phyloP scores from a whole-genome alignment of 2,113 vertebrate genomes.

The Micromys minutus region DNA sequence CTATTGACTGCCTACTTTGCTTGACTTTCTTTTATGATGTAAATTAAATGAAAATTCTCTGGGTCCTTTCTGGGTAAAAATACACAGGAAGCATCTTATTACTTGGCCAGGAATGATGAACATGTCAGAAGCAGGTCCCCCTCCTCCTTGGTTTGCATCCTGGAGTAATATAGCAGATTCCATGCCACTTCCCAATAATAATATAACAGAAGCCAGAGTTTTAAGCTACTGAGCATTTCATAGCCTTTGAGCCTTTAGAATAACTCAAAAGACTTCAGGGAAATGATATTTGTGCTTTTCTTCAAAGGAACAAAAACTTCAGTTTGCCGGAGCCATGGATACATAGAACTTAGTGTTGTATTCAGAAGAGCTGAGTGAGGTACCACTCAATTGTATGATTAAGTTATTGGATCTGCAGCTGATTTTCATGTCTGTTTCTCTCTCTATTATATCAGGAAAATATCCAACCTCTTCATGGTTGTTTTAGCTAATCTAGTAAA shows the following conservation, averaged over 20 bases:
- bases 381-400: constrained; percentile 1
- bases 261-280: constrained; percentile 9
- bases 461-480: constrained; percentile 32
- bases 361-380: background rate
- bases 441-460: constrained; percentile 8
- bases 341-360: background rate
- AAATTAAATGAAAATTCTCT: background rate
- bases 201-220: background rate
- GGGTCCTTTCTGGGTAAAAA: background rate
- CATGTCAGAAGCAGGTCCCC: background rate
- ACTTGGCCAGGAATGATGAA: background rate
- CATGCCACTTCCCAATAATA: background rate
- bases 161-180: background rate
- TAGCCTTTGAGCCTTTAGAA: background rate
- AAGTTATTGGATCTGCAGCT: constrained; percentile 17
- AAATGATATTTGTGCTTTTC: background rate
- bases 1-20: background rate
- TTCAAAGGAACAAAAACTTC: background rate
- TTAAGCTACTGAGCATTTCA: background rate
- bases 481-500: constrained; percentile 36
- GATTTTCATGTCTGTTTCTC: constrained; percentile 30
- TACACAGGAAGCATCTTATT: background rate
- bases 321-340: background rate
- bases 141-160: background rate
- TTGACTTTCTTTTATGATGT: background rate